Evolutionary conservation across 1,140 invertebrate species (phyloP).

Genomic region (Phymorhynchus buccinoides): DNA sequence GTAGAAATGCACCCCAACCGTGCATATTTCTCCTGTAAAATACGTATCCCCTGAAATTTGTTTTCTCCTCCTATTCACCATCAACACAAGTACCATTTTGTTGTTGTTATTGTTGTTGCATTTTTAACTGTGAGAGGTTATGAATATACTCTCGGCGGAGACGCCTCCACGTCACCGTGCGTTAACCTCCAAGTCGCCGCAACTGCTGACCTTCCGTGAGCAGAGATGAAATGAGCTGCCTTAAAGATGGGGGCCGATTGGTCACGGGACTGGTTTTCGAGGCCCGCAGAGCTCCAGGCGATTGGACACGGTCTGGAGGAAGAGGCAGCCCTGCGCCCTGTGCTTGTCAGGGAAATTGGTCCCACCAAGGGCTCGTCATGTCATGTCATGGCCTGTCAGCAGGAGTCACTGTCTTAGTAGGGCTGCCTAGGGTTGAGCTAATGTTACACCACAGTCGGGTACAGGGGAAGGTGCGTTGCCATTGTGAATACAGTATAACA

Average conservation of each 20-base stretch:
- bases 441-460: too few species aligned
- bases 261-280: slow-evolving; percentile 5
- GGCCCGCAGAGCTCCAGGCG: background rate
- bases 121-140: background rate
- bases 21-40: too few species aligned
- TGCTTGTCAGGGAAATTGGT: background rate
- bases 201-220: background rate
- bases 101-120: too few species aligned
- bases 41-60: too few species aligned
- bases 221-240: background rate
- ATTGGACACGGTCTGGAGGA: background rate
- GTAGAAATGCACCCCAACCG: too few species aligned
- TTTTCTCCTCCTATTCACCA: too few species aligned
- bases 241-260: background rate
- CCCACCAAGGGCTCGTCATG: background rate
- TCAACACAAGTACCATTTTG: too few species aligned
- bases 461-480: too few species aligned
- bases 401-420: too few species aligned
- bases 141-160: too few species aligned
- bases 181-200: background rate
- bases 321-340: background rate
- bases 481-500: too few species aligned
- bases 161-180: background rate
- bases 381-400: background rate
- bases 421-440: too few species aligned